A percentile compares a stretch with the other conserved stretches of the same genome.
phyloP scores from a whole-genome alignment of 2,888 invertebrate species.

The Dusona sp. region DNA sequence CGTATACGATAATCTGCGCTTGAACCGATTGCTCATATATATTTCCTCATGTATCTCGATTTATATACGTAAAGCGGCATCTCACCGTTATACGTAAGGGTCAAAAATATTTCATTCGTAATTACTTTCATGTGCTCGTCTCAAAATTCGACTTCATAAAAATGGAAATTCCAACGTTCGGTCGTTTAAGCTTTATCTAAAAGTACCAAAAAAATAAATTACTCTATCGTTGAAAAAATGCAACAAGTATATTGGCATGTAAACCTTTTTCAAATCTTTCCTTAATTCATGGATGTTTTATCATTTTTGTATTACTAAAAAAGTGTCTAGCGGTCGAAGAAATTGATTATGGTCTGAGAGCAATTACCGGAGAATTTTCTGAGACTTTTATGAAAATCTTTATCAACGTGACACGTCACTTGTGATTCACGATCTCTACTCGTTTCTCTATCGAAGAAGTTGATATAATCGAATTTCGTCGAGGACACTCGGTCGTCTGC shows the following conservation, averaged over 20 bases:
- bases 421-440: not conserved
- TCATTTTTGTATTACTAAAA: too few relatives aligned
- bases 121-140: not conserved
- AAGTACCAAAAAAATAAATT: too few relatives aligned
- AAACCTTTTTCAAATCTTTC: too few relatives aligned
- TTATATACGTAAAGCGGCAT: not conserved
- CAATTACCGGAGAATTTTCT: not conserved
- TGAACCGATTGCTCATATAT: conserved; percentile 25
- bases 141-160: not conserved
- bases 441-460: not conserved
- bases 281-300: too few relatives aligned
- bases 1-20: conserved; percentile 49
- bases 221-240: too few relatives aligned
- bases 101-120: not conserved
- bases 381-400: not conserved
- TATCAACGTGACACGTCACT: not conserved
- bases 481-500: not conserved
- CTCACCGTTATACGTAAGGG: not conserved
- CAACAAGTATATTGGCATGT: too few relatives aligned
- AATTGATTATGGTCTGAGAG: not conserved
- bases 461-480: not conserved
- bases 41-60: not conserved
- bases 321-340: too few relatives aligned
- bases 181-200: too few relatives aligned
- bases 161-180: too few relatives aligned